These are phyloP conservation scores for Spicauda simplicius DNA, from an alignment of 2,888 invertebrate species.

Conservation along the genomic window DNA sequence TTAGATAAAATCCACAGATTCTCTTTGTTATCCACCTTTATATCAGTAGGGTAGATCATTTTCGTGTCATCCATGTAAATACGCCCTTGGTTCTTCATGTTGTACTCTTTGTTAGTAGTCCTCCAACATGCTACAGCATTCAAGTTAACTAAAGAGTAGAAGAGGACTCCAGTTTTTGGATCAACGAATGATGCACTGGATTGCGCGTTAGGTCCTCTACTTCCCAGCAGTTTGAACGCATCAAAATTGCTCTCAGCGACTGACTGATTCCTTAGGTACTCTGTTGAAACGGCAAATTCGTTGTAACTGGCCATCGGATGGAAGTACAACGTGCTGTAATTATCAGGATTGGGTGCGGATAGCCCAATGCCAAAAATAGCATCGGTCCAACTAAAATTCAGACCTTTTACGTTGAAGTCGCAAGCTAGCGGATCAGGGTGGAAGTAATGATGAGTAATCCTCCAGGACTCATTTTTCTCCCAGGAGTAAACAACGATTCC, in stretches of 20 bases:
- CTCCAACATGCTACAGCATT: slow-evolving; percentile 93
- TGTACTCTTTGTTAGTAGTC: slow-evolving; percentile 87
- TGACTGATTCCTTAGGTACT: slow-evolving; percentile 86
- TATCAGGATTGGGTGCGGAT: slow-evolving; percentile 86
- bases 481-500: slow-evolving; percentile 91
- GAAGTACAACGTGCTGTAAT: slow-evolving; percentile 90
- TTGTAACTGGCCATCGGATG: slow-evolving; percentile 91
- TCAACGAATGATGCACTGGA: slow-evolving; percentile 90
- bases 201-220: slow-evolving; percentile 89
- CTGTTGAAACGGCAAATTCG: slow-evolving; percentile 90
- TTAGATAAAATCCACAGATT: slow-evolving; percentile 91
- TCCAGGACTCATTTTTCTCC: slow-evolving; percentile 89
- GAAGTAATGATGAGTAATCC: slow-evolving; percentile 89
- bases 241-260: slow-evolving; percentile 84
- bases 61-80: slow-evolving; percentile 89
- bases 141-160: slow-evolving; percentile 90
- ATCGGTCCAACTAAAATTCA: slow-evolving; percentile 90
- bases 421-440: slow-evolving; percentile 89
- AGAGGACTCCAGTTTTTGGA: slow-evolving; percentile 88
- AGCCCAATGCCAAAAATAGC: slow-evolving; percentile 91
- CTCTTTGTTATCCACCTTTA: slow-evolving; percentile 89
- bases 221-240: slow-evolving; percentile 88
- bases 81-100: slow-evolving; percentile 88
- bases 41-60: slow-evolving; percentile 91
- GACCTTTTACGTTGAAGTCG: slow-evolving; percentile 89